Evolutionary conservation across 2,888 invertebrate species (phyloP).

Genomic region (Drosophila limbata): DNA sequence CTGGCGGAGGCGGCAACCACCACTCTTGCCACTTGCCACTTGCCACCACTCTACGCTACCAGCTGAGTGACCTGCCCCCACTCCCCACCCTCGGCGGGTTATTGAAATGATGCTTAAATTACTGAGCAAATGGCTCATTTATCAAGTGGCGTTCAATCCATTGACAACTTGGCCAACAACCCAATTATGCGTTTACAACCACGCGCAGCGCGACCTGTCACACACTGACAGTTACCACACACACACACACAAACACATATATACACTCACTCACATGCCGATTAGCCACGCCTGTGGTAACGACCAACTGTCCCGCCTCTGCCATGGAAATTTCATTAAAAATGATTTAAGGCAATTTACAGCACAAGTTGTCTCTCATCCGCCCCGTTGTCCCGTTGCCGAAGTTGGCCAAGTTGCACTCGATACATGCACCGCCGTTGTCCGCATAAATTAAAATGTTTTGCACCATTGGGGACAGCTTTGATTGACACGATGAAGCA

Average conservation of each 20-base stretch:
- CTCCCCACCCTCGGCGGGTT: constrained; percentile 38
- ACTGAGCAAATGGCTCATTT: constrained; percentile 80
- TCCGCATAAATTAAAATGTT: constrained; percentile 72
- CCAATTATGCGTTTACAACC: constrained; percentile 58
- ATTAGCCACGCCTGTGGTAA: constrained; percentile 50
- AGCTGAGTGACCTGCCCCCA: constrained; percentile 27
- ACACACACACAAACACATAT: constrained; percentile 1
- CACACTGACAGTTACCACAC: constrained; percentile 47
- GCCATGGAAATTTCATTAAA: constrained; percentile 75
- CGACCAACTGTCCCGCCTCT: constrained; percentile 26
- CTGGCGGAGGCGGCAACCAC: constrained; percentile 18
- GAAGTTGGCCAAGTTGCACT: constrained; percentile 1
- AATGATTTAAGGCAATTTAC: constrained; percentile 74
- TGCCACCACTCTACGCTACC: constrained; percentile 6
- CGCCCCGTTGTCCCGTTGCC: neutral
- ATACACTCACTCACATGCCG: constrained; percentile 26
- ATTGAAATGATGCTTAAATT: constrained; percentile 78
- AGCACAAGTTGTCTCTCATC: constrained; percentile 40
- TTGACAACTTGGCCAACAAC: constrained; percentile 62
- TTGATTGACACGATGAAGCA: constrained; percentile 47
- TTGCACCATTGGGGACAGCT: constrained; percentile 46
- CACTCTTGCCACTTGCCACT: neutral
- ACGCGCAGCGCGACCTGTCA: constrained; percentile 51
- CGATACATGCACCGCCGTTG: constrained; percentile 36
- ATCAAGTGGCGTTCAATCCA: constrained; percentile 69